phyloP scores from a whole-genome alignment of 2,113 vertebrate genomes.

The Nibea albiflora region DNA sequence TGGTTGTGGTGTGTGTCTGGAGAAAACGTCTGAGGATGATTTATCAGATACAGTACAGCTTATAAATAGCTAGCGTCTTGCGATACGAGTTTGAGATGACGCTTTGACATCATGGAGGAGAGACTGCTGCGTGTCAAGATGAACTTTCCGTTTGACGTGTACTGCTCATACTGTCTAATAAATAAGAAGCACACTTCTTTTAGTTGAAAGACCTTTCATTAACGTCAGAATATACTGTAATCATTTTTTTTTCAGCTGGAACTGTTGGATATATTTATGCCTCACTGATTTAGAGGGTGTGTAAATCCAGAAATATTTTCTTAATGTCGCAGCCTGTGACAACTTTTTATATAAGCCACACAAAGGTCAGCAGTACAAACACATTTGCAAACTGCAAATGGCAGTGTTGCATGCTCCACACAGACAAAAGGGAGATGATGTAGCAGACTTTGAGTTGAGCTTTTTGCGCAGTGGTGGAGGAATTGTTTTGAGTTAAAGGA shows the following conservation, averaged over 20 bases:
- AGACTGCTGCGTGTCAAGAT: not conserved
- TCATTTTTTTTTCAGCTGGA: not conserved
- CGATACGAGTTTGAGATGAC: not conserved
- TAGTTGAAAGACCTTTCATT: not conserved
- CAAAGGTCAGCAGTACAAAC: constrained; percentile 2
- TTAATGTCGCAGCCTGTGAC: not conserved
- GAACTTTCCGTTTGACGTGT: not conserved
- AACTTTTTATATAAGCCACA: not conserved
- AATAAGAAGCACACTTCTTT: not conserved
- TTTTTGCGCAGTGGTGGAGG: not conserved
- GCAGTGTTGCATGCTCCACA: not conserved
- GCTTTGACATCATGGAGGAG: not conserved
- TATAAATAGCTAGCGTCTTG: not conserved
- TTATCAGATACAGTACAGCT: not conserved
- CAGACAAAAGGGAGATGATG: not conserved
- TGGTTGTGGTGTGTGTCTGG: not conserved
- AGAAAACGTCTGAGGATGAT: not conserved
- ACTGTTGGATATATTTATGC: not conserved
- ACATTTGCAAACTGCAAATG: not conserved
- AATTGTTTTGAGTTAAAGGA: not conserved
- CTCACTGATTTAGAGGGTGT: not conserved
- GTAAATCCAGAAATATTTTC: not conserved
- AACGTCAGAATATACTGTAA: not conserved
- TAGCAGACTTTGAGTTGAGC: not conserved
- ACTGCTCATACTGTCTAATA: not conserved